Conservation (phyloP, 2,797 vertebrate genomes). For the Acanthurus tractus region DNA sequence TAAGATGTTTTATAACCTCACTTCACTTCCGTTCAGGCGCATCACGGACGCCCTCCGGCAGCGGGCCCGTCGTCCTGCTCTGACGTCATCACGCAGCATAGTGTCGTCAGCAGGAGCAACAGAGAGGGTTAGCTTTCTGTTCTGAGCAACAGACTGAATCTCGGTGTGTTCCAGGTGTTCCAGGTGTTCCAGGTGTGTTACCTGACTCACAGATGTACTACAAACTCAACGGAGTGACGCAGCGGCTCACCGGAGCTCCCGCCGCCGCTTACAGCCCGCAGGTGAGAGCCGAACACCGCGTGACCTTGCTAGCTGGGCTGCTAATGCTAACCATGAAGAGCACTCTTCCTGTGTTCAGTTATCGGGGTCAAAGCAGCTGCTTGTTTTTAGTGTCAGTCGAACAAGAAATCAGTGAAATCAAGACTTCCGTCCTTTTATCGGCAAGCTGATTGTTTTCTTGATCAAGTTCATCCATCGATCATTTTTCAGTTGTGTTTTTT, state of each 20-base stretch:
- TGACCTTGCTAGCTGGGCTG: constrained; percentile 16
- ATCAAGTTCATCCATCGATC: too few relatives aligned
- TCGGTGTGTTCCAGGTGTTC: not conserved
- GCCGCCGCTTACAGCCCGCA: constrained; percentile 37
- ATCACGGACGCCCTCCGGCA: too few relatives aligned
- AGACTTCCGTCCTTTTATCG: too few relatives aligned
- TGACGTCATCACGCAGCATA: constrained; percentile 1
- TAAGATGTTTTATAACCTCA: too few relatives aligned
- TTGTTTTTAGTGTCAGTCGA: too few relatives aligned
- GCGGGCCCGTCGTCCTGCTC: not conserved
- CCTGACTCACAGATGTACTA: constrained; percentile 29
- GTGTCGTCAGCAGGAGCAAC: not conserved
- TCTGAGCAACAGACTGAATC: not conserved
- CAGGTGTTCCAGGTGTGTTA: not conserved
- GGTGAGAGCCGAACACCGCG: constrained; percentile 6
- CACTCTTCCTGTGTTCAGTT: not conserved
- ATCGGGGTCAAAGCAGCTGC: too few relatives aligned
- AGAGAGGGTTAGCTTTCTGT: too few relatives aligned
- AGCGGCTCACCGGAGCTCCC: constrained; percentile 36
- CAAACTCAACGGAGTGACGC: constrained; percentile 38
- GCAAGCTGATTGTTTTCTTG: too few relatives aligned
- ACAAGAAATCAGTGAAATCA: too few relatives aligned
- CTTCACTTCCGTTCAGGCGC: too few relatives aligned
- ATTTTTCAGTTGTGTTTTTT: too few relatives aligned
- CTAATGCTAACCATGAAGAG: not conserved